Base-by-base conservation (phyloP, 2,797 vertebrate species). In the Coilia nasus region DNA sequence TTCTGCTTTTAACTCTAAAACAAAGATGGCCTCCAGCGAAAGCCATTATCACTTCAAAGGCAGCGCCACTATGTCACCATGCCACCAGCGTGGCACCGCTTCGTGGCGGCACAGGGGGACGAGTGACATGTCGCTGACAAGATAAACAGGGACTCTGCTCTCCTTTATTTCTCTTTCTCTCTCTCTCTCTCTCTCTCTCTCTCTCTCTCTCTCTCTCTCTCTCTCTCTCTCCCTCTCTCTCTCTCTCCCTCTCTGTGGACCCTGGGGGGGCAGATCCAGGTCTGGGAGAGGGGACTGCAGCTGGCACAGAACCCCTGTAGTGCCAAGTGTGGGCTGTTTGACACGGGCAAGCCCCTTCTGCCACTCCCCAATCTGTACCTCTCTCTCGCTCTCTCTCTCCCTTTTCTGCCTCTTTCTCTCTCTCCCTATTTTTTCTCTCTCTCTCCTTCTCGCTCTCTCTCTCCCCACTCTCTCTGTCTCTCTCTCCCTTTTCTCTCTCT, bases 11-110 rank as follows among this genome's bases (percentile, higher is more conserved):
- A 88, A 88, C 31, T 19, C 86, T 88, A 90, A 93, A 92, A 93
- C 89, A 93, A 94, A 94, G 88, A 94, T 92, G 91, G 91, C 92
- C 90, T 89, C 89, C 91, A 91, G 91, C 88, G 67, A 84, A 87
- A 90, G 85, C 88, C 88, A 93, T 95, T 95, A 94, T 91, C 92
- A 95, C 92, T 92, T 94, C 92, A 94, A 78, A 94, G 89, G 85
- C 83, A 57, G 84, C 60, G 85, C 11, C 35, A 17, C 71, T 15
- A 44, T 44, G 71, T 46, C 90, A 93, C 92, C n/a, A n/a, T n/a
- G n/a, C 92, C 90, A 84, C 86, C 86, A 85, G 88, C 84, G 83
- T 91, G 86, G 87, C 91, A 57, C 85, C 82, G 80, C 50, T 54
- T 14, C 14, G 87, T 84, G 86, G 81, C 71, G 31, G 31, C 35